Evolutionary conservation across 2,888 invertebrate species (phyloP), one percentile per base, ranked within the genome.

Genomic region (Mimachlamys varia): DNA sequence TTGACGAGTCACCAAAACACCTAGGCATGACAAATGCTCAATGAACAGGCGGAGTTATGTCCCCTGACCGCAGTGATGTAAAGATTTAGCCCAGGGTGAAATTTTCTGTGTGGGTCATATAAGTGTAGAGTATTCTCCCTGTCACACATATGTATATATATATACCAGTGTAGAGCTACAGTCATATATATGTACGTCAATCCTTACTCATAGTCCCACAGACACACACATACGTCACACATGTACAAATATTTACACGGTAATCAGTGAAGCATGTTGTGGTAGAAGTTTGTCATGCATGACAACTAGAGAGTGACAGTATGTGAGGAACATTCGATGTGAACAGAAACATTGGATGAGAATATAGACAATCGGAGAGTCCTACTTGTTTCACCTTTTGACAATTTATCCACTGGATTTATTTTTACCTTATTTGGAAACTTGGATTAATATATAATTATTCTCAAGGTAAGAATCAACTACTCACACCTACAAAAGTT

Each of bases 301-400:
- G 76, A 76, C 76, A 76, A n/a, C n/a, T n/a, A n/a, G n/a, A n/a
- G 76, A 76, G 76, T 76, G 76, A 76, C 76, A 76, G 76, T 76
- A 27, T 76, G 76, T 76, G 10, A 76, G 76, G 33, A 33, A 0
- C 27, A 76, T 76, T 76, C 33, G 76, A 76, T 76, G 27, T 33
- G 76, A 27, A 76, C 4, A 76, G 76, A 15, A 33, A 0, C 27
- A 76, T 76, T 76, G 12, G 76, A 76, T 76, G 27, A 27, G 76
- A 27, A 76, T 3, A n/a, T n/a, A 0, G 33, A 7, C 76, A 76
- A 13, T 76, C 22, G 33, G 27, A 33, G 10, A 76, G 33, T 33
- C 76, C 44, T 7, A 44, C 44, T 44, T 76, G 19, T 76, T 0
- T 33, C 2, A 33, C 5, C 5, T 13, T 76, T 27, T 76, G 33